Conservation (phyloP, 2,113 vertebrate species). For the Pomatostomus ruficeps region DNA sequence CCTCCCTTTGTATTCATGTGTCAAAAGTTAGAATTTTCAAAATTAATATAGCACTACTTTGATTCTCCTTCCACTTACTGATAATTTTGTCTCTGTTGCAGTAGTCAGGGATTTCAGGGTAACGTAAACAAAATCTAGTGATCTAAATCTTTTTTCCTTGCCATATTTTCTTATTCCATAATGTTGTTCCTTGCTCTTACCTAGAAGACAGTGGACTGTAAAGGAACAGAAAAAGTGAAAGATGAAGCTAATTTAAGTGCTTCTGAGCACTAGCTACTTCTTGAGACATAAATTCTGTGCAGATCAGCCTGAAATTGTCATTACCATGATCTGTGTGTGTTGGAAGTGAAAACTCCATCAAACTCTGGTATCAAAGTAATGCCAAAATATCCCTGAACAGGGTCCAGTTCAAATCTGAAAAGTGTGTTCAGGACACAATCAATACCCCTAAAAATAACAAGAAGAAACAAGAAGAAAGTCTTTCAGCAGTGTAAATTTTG, state of each 20-base stretch:
- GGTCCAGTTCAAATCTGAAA: constrained; percentile 43
- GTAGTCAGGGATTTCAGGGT: neutral
- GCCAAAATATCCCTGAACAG: constrained; percentile 75
- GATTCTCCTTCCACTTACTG: neutral
- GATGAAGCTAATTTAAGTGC: neutral
- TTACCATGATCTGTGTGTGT: neutral
- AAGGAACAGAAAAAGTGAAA: neutral
- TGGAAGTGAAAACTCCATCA: constrained; percentile 62
- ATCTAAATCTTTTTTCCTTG: neutral
- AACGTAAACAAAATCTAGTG: neutral
- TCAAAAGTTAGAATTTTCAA: neutral
- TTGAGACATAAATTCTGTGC: neutral
- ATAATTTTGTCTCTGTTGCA: neutral
- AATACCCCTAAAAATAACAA: constrained; percentile 63
- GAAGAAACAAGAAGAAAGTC: constrained; percentile 4
- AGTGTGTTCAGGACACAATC: constrained; percentile 65
- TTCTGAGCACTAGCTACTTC: neutral
- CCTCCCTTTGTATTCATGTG: neutral
- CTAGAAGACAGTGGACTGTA: neutral
- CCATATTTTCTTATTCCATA: neutral
- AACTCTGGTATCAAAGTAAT: constrained; percentile 68
- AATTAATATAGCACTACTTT: neutral
- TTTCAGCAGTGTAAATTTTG: neutral
- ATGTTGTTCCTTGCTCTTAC: neutral
- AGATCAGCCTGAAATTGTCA: neutral